Evolutionary conservation across 2,888 invertebrate species (phyloP), one percentile per base, ranked within the genome.

Genomic region (Scaptomyza flava): DNA sequence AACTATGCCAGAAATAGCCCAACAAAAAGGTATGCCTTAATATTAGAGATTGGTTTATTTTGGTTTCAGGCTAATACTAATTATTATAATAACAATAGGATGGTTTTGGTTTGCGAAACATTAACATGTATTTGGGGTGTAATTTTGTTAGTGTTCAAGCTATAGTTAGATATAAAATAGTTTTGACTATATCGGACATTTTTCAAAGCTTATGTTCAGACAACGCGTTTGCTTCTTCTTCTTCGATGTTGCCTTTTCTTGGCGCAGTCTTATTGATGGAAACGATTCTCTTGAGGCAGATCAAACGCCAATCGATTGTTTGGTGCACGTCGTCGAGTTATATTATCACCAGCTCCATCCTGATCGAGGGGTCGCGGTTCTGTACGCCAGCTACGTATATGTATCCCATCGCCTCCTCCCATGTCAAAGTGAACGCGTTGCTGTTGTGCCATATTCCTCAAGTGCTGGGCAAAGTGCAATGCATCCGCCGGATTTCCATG

Each of bases 321-420:
- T 33, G 43, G 58, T 3, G 43, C 3, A 17, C 33, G 61, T 2
- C 45, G 61, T 6, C 41, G 47, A 7, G 52, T 51, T 7, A 36
- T 14, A 20, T 51, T 47, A 20, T 82, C 76, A n/a, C 82, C 86
- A 6, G 65, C 63, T 8, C 83, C 86, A 38, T 61, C 45, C 36
- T 56, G 69, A 6, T 67, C 67, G 14, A 41, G 45, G 47, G 50
- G 11, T 0, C 42, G 48, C 6, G 67, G 38, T 0, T 68, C 62
- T 4, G 53, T 14, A 1, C 56, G 67, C 61, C 65, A 56, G 17
- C 58, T 81, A 75, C 79, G 78, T 0, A 84, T 72, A 6, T 70
- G 64, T 2, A 60, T 3, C 0, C 72, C 69, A 34, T 84, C 79
- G 27, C 85, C 80, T 27, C 66, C 69, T n/a, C 85, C 85, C 58